Percentiles rank a stretch among this genome's conserved stretches.
These are phyloP conservation scores for Baryphthengus martii DNA, from an alignment of 2,113 vertebrate species.

Conservation along the genomic window DNA sequence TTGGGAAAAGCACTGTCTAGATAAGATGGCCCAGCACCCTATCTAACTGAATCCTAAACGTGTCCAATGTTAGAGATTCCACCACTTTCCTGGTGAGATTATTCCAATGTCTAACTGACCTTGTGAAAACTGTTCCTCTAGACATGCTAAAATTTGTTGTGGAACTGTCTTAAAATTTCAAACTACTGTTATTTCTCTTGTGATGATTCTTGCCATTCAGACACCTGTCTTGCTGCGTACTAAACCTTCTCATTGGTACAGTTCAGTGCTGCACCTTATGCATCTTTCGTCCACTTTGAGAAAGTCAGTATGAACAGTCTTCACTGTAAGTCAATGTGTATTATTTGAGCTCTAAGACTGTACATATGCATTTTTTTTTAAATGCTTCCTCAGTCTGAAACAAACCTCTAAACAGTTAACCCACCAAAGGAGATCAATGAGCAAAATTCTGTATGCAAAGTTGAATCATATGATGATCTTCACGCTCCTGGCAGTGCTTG, in stretches of 20 bases:
- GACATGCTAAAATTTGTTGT: neutral
- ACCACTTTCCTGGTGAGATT: too few relatives aligned
- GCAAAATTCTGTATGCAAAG: slow-evolving; percentile 1
- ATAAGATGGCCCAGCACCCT: neutral
- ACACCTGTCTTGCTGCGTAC: fast-evolving
- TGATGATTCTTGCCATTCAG: neutral
- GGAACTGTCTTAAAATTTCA: neutral
- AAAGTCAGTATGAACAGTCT: neutral
- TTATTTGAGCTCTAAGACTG: neutral
- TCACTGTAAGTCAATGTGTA: neutral
- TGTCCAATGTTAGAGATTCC: neutral
- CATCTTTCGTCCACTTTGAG: neutral
- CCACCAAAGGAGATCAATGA: slow-evolving; percentile 65
- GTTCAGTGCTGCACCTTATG: neutral
- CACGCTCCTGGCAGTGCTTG: slow-evolving; percentile 48
- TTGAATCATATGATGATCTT: slow-evolving; percentile 50
- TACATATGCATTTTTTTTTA: neutral
- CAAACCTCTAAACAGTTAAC: slow-evolving; percentile 44
- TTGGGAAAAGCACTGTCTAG: neutral
- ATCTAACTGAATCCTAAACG: neutral
- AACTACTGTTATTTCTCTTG: neutral
- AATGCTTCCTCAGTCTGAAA: slow-evolving; percentile 20
- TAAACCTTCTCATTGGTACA: neutral
- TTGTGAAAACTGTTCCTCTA: neutral
- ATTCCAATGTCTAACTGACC: neutral